phyloP scores from a whole-genome alignment of 2,888 invertebrate genomes.

The Tenodera sinensis region DNA sequence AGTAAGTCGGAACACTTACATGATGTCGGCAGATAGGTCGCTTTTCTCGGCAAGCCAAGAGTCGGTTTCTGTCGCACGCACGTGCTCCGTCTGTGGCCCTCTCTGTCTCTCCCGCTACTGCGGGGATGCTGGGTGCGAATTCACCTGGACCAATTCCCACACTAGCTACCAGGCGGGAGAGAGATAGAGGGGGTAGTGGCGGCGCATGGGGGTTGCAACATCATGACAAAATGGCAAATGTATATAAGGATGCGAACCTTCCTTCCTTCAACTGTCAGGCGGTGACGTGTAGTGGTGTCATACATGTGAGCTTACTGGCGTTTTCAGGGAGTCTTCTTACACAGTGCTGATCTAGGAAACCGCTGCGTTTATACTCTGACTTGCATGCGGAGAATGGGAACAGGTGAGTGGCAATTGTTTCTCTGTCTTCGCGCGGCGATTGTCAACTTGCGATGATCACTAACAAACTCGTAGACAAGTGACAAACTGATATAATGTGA shows the following conservation, averaged over 20 bases:
- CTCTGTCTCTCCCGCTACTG: not conserved
- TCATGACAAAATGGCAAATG: conserved; percentile 23
- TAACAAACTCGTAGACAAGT: not conserved
- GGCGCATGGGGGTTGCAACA: conserved; percentile 1
- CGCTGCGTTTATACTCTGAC: not conserved
- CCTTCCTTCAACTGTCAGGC: not conserved
- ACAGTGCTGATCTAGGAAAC: not conserved
- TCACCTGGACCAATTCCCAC: conserved; percentile 22
- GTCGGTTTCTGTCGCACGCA: not conserved
- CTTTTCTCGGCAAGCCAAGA: not conserved
- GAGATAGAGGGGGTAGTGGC: not conserved
- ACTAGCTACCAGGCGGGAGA: conserved; percentile 19
- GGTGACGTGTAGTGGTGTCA: not conserved
- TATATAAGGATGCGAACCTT: conserved; percentile 19
- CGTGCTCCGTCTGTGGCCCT: not conserved
- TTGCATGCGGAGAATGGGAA: conserved; percentile 62
- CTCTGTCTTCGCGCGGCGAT: not conserved
- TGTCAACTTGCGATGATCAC: conserved; percentile 37
- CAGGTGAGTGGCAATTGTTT: conserved; percentile 52
- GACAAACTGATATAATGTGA: too few species aligned
- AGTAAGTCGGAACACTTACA: not conserved
- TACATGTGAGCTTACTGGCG: not conserved
- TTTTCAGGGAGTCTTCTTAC: not conserved
- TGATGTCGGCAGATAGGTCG: not conserved
- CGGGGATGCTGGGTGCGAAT: conserved; percentile 12